Evolutionary conservation across 2,888 invertebrate species (phyloP), one percentile per base, ranked within the genome.

Genomic region (Galerucella pusilla): DNA sequence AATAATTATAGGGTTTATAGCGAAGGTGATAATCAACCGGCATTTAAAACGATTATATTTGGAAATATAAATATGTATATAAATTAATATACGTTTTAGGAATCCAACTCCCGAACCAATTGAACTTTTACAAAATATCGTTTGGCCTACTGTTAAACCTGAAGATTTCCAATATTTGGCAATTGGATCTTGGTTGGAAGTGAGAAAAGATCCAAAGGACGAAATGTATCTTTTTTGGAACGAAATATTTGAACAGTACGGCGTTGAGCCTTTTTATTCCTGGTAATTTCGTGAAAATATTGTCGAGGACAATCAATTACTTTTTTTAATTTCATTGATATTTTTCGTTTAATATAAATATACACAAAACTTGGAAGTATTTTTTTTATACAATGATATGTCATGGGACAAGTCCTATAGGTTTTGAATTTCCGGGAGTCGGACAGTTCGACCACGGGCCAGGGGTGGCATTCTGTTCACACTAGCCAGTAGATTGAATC

Each of bases 81-180:
- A 20, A 20, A 14, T 20, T 20, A 2, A 5, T n/a, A 46, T n/a
- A 28, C 5, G 9, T 72, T 72, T n/a, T 49, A 72, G 72, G 46
- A 57, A 72, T 64, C 72, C 72, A 0, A 85, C 86, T 11, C 86
- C 86, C 2, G 66, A 78, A 0, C 49, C 59, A 46, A 70, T 35
- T 9, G 69, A 79, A 1, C 28, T 79, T 16, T 69, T 80, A 12
- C 74, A 79, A 52, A 77, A 79, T 57, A 74, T 79, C 5, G 77
- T 64, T 35, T 82, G 81, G 81, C 81, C 81, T 0, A 75, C 69
- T 20, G 75, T 80, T 0, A 65, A 73, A 57, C 59, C 74, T 2
- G 61, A 63, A 16, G 63, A 78, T 73, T 78, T 79, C 20, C 59
- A 72, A 35, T 81, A 77, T 57, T 69, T 81, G 63, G 79, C 78